phyloP scores from a whole-genome alignment of 2,113 vertebrate genomes.

The Melospiza georgiana region DNA sequence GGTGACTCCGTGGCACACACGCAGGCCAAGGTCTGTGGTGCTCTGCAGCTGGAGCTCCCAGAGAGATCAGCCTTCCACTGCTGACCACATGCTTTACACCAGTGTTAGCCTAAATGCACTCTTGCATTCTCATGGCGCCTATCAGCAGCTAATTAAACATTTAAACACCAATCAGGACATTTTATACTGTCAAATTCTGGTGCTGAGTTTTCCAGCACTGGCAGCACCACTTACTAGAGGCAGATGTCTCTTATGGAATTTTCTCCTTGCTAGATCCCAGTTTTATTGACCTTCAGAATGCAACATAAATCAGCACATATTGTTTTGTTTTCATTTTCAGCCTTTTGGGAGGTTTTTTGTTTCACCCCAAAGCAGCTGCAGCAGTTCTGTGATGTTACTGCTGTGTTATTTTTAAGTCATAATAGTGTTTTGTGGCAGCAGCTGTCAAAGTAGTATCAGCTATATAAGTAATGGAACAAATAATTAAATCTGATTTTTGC shows the following conservation, averaged over 20 bases:
- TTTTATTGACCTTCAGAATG: background rate
- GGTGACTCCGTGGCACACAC: background rate
- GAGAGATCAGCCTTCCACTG: background rate
- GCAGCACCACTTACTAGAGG: background rate
- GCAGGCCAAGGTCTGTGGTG: background rate
- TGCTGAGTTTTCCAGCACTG: background rate
- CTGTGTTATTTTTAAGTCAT: background rate
- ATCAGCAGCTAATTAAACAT: background rate
- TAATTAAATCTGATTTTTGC: background rate
- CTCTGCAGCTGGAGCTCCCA: background rate
- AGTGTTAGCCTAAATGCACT: background rate
- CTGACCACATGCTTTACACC: background rate
- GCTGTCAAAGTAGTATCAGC: background rate
- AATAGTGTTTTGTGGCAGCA: background rate
- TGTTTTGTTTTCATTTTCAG: slow-evolving; percentile 15
- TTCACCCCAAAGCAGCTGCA: background rate
- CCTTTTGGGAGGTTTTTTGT: slow-evolving; percentile 3
- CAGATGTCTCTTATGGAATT: background rate
- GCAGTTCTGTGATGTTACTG: background rate
- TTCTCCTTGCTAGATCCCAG: background rate
- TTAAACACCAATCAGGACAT: background rate
- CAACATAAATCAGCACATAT: background rate
- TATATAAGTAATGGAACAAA: background rate
- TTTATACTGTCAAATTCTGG: background rate
- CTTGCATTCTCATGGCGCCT: background rate